A percentile compares a stretch with the other conserved stretches of the same genome.
Conservation (phyloP, 2,888 invertebrate species). For the Pammene aurita region DNA sequence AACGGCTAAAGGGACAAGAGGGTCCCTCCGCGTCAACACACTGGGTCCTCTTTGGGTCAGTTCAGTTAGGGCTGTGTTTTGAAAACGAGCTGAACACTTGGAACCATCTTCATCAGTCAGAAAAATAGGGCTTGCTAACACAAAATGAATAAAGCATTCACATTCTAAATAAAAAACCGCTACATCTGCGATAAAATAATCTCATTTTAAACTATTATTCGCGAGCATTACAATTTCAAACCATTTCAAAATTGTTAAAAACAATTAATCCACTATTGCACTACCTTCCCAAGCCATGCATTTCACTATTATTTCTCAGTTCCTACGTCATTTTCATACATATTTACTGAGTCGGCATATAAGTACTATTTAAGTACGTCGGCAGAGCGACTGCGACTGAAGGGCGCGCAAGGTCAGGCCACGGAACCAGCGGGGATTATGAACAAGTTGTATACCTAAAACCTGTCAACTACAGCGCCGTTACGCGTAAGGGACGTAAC, state of each 20-base stretch:
- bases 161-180: too few relatives aligned
- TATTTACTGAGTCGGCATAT: slow-evolving; percentile 7
- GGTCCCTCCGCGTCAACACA: too few relatives aligned
- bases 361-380: slow-evolving; percentile 14
- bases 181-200: neutral
- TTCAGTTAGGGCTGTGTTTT: slow-evolving; percentile 23
- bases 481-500: slow-evolving; percentile 6
- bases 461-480: slow-evolving; percentile 31
- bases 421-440: slow-evolving; percentile 23
- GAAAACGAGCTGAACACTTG: slow-evolving; percentile 3
- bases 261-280: neutral
- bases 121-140: neutral
- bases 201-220: neutral
- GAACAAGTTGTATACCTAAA: slow-evolving; percentile 2
- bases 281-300: neutral
- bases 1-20: too few relatives aligned
- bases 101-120: slow-evolving; percentile 9
- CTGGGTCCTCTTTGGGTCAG: too few relatives aligned
- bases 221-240: too few relatives aligned
- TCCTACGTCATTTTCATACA: slow-evolving; percentile 19
- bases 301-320: slow-evolving; percentile 2
- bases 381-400: slow-evolving; percentile 29
- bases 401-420: slow-evolving; percentile 36
- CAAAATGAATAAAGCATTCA: neutral
- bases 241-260: neutral